Conservation (phyloP, 2,113 vertebrate genomes). For the Chloropsis hardwickii region DNA sequence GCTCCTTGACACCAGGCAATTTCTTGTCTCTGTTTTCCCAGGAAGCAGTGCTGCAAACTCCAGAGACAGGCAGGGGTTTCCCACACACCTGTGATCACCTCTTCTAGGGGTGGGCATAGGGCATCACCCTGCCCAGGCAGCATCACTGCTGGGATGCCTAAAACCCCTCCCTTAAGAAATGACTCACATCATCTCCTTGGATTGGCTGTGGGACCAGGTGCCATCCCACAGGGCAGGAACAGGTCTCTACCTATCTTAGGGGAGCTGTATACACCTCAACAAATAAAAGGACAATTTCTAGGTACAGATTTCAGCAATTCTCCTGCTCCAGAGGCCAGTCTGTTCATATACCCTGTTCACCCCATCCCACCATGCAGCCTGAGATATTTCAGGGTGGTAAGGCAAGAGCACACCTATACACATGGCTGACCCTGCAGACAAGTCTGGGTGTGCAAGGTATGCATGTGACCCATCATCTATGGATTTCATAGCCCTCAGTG, state of each 20-base stretch:
- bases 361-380: background rate
- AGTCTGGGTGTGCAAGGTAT: background rate
- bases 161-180: background rate
- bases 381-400: accelerated
- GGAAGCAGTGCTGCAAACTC: background rate
- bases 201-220: background rate
- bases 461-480: background rate
- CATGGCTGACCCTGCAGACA: background rate
- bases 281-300: background rate
- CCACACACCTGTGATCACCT: background rate
- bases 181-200: background rate
- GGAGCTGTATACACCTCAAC: background rate
- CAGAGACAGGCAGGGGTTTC: background rate
- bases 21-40: background rate
- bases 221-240: background rate
- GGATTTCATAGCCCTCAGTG: background rate
- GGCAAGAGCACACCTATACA: background rate
- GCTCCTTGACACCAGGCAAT: background rate
- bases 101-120: background rate
- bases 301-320: background rate
- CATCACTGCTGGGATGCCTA: background rate
- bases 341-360: background rate
- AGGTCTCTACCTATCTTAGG: background rate
- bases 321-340: background rate
- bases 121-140: background rate